Conservation (phyloP, 2,888 invertebrate species). For the Adela reaumurella region DNA sequence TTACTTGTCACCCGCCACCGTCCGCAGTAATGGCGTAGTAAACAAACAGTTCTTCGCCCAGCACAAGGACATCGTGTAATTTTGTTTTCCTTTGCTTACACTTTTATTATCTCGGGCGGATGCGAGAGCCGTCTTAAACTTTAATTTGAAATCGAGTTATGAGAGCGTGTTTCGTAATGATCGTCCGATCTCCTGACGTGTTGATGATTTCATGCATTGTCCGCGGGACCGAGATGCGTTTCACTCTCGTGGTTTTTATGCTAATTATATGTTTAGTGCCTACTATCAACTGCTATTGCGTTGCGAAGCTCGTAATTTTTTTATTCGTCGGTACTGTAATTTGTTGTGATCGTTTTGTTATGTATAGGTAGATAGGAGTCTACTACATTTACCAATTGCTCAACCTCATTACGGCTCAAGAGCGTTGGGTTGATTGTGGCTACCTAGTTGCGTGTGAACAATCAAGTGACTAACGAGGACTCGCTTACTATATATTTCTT, state of each 20-base stretch:
- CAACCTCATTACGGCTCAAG: too few relatives aligned
- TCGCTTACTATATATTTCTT: too few relatives aligned
- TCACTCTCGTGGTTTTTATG: not conserved
- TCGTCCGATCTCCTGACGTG: not conserved
- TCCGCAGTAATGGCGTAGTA: too few relatives aligned
- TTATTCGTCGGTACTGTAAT: not conserved
- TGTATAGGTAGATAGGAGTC: not conserved
- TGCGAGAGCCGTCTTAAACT: conserved; percentile 1
- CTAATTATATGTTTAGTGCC: not conserved
- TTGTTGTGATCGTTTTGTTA: not conserved
- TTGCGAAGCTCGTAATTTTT: not conserved
- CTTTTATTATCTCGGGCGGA: too few relatives aligned
- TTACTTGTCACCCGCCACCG: not conserved
- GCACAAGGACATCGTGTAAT: too few relatives aligned
- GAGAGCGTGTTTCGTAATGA: not conserved
- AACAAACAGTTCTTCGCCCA: too few relatives aligned
- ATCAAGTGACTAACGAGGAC: too few relatives aligned
- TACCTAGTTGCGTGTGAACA: too few relatives aligned
- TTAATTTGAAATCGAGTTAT: not conserved
- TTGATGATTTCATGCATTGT: too few relatives aligned
- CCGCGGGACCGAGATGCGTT: not conserved
- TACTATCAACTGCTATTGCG: not conserved
- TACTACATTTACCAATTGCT: too few relatives aligned
- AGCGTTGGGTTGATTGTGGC: too few relatives aligned
- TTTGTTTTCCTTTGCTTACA: too few relatives aligned